Percentiles rank a stretch among this genome's conserved stretches.
Conservation (phyloP, 2,797 vertebrate species). For the Sphenodon punctatus region DNA sequence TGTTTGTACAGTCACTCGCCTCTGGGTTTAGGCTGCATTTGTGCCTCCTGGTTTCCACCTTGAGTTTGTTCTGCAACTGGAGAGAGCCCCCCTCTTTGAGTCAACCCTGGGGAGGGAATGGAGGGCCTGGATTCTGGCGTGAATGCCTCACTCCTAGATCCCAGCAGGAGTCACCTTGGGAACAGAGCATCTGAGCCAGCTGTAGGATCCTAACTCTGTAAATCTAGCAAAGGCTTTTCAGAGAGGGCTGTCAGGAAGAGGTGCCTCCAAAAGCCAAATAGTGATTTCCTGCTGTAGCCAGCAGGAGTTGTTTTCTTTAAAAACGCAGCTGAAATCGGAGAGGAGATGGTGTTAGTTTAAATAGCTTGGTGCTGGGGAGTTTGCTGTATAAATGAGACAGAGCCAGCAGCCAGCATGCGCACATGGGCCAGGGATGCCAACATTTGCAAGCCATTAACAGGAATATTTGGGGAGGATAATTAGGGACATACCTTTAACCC, state of each 20-base stretch:
- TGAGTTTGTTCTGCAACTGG: background rate
- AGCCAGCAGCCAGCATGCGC: slow-evolving; percentile 44
- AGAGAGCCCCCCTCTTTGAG: background rate
- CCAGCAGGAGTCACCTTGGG: background rate
- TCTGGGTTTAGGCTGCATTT: background rate
- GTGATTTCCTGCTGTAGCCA: slow-evolving; percentile 77
- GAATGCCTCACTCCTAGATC: background rate
- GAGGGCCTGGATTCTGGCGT: background rate
- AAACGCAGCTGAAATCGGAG: slow-evolving; percentile 68
- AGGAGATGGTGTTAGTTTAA: slow-evolving; percentile 54
- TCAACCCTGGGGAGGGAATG: rapidly evolving
- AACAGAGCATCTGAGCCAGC: rapidly evolving
- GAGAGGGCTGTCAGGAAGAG: slow-evolving; percentile 77
- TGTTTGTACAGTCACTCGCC: background rate
- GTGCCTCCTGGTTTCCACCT: background rate
- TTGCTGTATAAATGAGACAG: slow-evolving; percentile 55
- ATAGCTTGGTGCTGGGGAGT: slow-evolving; percentile 48
- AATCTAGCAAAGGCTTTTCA: slow-evolving; percentile 12
- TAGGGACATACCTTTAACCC: slow-evolving; percentile 18
- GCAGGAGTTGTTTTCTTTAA: slow-evolving; percentile 72
- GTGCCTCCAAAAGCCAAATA: slow-evolving; percentile 81
- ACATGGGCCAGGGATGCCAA: slow-evolving; percentile 7
- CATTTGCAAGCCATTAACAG: slow-evolving; percentile 46
- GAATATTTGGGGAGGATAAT: slow-evolving; percentile 33
- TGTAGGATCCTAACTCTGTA: background rate